A percentile compares a stretch with the other conserved stretches of the same genome.
Evolutionary conservation across 2,888 invertebrate genomes (phyloP).

Genomic region (Clunio marinus): DNA sequence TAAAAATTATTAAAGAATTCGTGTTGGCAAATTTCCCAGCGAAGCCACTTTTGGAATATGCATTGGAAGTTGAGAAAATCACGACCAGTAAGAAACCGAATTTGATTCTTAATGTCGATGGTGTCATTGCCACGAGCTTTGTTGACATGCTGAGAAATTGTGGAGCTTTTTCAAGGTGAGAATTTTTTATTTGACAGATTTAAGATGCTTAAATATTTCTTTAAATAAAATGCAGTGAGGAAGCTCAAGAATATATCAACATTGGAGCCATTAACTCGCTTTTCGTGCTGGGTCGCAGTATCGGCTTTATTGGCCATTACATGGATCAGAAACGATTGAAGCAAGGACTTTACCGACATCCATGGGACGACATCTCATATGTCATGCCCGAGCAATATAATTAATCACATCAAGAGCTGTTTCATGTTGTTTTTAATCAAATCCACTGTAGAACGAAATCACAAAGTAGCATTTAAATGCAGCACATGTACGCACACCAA

Average conservation of each 20-base stretch:
- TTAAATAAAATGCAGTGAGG: slow-evolving; percentile 66
- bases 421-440: no score
- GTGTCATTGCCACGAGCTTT: slow-evolving; percentile 95
- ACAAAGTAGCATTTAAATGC: slow-evolving; percentile 15
- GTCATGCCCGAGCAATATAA: slow-evolving; percentile 51
- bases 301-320: slow-evolving; percentile 98
- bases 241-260: slow-evolving; percentile 94
- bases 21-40: slow-evolving; percentile 90
- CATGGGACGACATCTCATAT: slow-evolving; percentile 93
- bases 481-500: no score
- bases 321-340: slow-evolving; percentile 98
- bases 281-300: slow-evolving; percentile 95
- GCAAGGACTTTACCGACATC: slow-evolving; percentile 98
- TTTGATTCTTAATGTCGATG: slow-evolving; percentile 97
- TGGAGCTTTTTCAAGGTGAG: slow-evolving; percentile 85
- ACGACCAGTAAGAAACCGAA: slow-evolving; percentile 99
- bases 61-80: slow-evolving; percentile 96
- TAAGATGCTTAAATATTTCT: slow-evolving; percentile 13
- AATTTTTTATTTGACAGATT: slow-evolving; percentile 25
- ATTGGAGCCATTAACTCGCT: slow-evolving; percentile 98
- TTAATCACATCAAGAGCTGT: not conserved
- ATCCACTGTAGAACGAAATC: not conserved
- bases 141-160: slow-evolving; percentile 93
- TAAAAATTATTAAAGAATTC: slow-evolving; percentile 94
- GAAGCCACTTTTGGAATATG: slow-evolving; percentile 91